These are phyloP conservation scores for Colletes latitarsis DNA, from an alignment of 1,140 invertebrate species.

Conservation along the genomic window DNA sequence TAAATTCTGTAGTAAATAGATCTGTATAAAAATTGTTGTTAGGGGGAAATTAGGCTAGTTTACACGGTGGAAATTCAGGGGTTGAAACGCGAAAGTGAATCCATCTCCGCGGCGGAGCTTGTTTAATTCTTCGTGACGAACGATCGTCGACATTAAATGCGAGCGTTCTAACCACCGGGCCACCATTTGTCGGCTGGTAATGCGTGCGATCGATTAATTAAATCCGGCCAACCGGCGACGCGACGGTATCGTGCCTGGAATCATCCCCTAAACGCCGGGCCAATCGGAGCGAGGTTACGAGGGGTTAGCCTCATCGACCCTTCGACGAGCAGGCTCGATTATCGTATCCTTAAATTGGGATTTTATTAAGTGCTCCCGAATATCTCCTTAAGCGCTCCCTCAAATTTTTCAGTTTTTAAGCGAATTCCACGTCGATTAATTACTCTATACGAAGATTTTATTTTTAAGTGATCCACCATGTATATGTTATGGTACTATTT, in stretches of 20 bases:
- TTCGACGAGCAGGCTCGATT: conserved; percentile 37
- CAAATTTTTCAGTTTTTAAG: too few relatives aligned
- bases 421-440: too few relatives aligned
- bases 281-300: conserved; percentile 59
- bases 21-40: too few relatives aligned
- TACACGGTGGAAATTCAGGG: not conserved
- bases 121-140: conserved; percentile 65
- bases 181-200: conserved; percentile 67
- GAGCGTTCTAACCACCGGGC: conserved; percentile 55
- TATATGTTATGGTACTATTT: too few relatives aligned
- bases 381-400: not conserved
- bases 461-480: too few relatives aligned
- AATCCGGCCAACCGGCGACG: conserved; percentile 66
- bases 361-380: conserved; percentile 21
- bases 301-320: conserved; percentile 44
- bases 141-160: conserved; percentile 59
- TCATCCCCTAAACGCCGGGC: conserved; percentile 65
- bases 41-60: not conserved
- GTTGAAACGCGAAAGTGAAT: conserved; percentile 10
- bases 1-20: too few relatives aligned
- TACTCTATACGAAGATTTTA: too few relatives aligned
- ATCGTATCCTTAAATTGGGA: conserved; percentile 45
- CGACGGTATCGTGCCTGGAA: conserved; percentile 60
- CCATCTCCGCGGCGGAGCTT: conserved; percentile 49
- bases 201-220: conserved; percentile 69